Conservation (phyloP, 2,888 invertebrate genomes). For the Trichogramma evanescens region DNA sequence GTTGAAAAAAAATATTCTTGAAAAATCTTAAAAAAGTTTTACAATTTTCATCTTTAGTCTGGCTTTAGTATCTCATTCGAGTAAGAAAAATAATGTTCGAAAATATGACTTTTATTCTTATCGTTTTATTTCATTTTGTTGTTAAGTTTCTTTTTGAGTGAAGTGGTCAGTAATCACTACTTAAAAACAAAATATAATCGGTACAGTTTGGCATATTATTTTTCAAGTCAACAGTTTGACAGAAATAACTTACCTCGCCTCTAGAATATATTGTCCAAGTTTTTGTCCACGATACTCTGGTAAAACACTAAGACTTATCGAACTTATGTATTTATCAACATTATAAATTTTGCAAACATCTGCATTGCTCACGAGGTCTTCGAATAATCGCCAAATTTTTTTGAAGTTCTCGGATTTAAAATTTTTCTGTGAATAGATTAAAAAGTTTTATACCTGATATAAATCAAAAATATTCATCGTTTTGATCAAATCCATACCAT, state of each 20-base stretch:
- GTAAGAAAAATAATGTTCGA: too few species aligned
- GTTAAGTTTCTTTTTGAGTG: too few species aligned
- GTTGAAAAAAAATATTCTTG: neutral
- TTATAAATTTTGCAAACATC: slow-evolving; percentile 25
- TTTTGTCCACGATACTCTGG: slow-evolving; percentile 40
- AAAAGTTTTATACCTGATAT: neutral
- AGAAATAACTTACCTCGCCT: slow-evolving; percentile 29
- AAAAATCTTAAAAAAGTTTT: too few species aligned
- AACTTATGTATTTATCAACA: slow-evolving; percentile 35
- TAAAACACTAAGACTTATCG: slow-evolving; percentile 39
- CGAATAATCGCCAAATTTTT: slow-evolving; percentile 15
- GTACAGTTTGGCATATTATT: too few species aligned
- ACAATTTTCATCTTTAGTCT: too few species aligned
- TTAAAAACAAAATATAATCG: too few species aligned
- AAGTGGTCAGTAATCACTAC: too few species aligned
- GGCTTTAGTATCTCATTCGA: too few species aligned
- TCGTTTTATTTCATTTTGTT: too few species aligned
- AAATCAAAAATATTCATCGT: neutral
- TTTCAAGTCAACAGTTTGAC: too few species aligned
- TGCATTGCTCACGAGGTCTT: neutral
- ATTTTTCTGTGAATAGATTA: slow-evolving; percentile 5
- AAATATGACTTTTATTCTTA: too few species aligned
- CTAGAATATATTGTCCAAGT: slow-evolving; percentile 31
- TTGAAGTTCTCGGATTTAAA: slow-evolving; percentile 9
- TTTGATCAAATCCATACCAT: slow-evolving; percentile 1